Conservation (phyloP, 2,888 invertebrate species). For the Heteromurus nitidus region DNA sequence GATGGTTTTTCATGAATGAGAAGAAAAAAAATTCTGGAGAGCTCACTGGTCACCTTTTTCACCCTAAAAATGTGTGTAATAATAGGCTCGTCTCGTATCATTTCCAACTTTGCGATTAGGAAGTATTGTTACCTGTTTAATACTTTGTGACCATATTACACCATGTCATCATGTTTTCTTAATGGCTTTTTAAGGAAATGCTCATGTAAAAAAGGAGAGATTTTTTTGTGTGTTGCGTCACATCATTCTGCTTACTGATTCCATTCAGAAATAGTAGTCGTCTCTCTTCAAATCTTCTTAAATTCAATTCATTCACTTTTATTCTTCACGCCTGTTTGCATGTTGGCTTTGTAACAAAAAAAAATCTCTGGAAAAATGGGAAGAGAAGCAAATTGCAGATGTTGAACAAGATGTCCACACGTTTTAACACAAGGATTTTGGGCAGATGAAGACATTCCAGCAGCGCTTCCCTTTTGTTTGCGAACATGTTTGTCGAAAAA, state of each 20-base stretch:
- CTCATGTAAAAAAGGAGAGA: too few relatives aligned
- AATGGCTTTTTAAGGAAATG: too few relatives aligned
- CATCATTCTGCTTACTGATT: too few relatives aligned
- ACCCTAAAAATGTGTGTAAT: not conserved
- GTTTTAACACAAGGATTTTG: too few relatives aligned
- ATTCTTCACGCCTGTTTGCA: conserved; percentile 14
- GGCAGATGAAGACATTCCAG: conserved; percentile 26
- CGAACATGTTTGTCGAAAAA: conserved; percentile 36
- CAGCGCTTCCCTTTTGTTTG: not conserved
- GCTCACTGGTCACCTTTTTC: too few relatives aligned
- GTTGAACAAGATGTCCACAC: conserved; percentile 19
- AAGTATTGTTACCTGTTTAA: too few relatives aligned
- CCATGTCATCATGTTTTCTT: conserved; percentile 8
- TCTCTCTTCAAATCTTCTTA: not conserved
- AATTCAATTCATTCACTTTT: not conserved
- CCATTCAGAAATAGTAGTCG: too few relatives aligned
- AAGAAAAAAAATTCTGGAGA: not conserved
- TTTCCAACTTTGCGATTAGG: not conserved
- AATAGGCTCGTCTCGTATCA: not conserved
- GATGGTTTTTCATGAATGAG: not conserved
- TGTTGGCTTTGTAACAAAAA: not conserved
- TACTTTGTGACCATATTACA: conserved; percentile 27
- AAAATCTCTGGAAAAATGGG: not conserved
- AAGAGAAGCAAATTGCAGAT: conserved; percentile 43
- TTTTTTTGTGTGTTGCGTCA: too few relatives aligned